phyloP scores from a whole-genome alignment of 2,797 vertebrate species.

The Hemibagrus guttatus region DNA sequence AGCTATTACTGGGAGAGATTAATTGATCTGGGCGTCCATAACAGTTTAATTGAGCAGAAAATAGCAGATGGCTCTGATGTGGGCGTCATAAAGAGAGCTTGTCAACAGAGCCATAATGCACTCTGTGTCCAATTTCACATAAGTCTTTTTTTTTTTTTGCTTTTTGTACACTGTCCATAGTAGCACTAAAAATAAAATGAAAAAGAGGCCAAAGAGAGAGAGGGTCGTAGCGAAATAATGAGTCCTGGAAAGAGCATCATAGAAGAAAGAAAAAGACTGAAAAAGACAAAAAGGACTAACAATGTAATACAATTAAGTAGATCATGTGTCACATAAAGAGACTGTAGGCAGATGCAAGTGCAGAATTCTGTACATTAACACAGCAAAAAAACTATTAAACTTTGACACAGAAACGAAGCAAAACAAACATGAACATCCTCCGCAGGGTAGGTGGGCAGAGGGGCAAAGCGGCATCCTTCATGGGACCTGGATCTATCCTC shows the following conservation, averaged over 20 bases:
- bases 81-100: constrained; percentile 77
- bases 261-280: neutral
- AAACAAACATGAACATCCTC: too few species aligned
- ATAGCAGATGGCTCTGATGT: constrained; percentile 82
- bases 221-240: too few species aligned
- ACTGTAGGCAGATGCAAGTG: too few species aligned
- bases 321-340: neutral
- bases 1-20: constrained; percentile 79
- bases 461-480: too few species aligned
- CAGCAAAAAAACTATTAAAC: too few species aligned
- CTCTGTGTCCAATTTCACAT: constrained; percentile 68
- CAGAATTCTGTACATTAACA: too few species aligned
- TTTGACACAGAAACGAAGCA: too few species aligned
- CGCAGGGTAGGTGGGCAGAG: too few species aligned
- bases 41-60: constrained; percentile 84
- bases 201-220: neutral
- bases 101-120: constrained; percentile 76
- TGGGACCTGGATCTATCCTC: too few species aligned
- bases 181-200: constrained; percentile 1
- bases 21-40: constrained; percentile 83
- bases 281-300: neutral
- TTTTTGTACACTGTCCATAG: neutral
- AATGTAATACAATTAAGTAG: neutral
- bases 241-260: neutral
- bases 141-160: constrained; percentile 36